Evolutionary conservation across 1,140 invertebrate genomes (phyloP), one percentile per base, ranked within the genome.

Genomic region (Zaprionus nigranus): DNA sequence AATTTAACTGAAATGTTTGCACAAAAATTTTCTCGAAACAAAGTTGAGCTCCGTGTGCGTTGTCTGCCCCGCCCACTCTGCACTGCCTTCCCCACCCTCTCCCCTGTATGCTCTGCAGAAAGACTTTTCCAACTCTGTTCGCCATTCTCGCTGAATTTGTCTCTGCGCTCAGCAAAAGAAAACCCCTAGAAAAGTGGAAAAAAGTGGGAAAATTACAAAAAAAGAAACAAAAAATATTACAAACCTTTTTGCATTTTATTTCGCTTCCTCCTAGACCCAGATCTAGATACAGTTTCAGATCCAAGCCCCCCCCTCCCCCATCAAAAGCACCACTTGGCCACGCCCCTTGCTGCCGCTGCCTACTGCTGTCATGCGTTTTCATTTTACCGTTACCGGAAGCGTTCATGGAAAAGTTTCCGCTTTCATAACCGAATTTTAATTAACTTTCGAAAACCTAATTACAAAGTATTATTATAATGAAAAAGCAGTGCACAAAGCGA

Each of bases 381-480:
- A 66, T 73, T 86, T 88, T 78, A 88, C 78, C 81, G 74, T 75
- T 78, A 83, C 87, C 91, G 91, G 91, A 92, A 92, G 91, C 91
- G 86, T 90, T 92, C 90, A 92, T 90, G 91, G 83, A 82, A 91
- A 92, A 92, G 91, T 92, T 92, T 92, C 91, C 91, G 91, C 91
- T 92, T 92, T 92, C 87, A 92, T 92, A 92, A 92, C 91, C 91
- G 91, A 92, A 92, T 92, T 92, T 92, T 92, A 92, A 92, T 92
- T 92, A 92, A 92, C 91, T 92, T 92, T 92, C 91, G 91, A 92
- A 92, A 92, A 92, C 91, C 91, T 92, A 92, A 92, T 92, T 92
- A 92, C 91, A 92, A 92, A 92, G 91, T 92, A 92, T 92, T 92
- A 92, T 92, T 91, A 92, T 92, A 92, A 92, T 91, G 87, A 92